A percentile compares a stretch with the other conserved stretches of the same genome.
Conservation (phyloP, 2,888 invertebrate species). For the Scaeva pyrastri region DNA sequence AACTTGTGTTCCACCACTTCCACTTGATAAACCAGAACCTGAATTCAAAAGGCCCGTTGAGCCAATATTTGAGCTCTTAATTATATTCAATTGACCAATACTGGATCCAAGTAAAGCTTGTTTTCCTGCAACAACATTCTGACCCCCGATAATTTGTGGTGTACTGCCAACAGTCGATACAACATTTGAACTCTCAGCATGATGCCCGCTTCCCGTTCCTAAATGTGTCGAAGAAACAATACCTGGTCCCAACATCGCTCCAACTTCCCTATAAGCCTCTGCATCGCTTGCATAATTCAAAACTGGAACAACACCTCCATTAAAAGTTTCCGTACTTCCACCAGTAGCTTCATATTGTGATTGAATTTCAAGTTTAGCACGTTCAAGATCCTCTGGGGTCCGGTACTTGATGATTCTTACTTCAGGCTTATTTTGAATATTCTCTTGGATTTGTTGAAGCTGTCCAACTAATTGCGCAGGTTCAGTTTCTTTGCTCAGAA, state of each 20-base stretch:
- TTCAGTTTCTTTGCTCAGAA: slow-evolving; percentile 80
- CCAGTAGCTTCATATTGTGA: slow-evolving; percentile 80
- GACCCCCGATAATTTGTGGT: neutral
- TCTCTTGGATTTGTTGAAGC: slow-evolving; percentile 78
- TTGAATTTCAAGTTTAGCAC: slow-evolving; percentile 81
- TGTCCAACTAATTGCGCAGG: slow-evolving; percentile 79
- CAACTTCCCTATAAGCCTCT: neutral
- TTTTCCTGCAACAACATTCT: neutral
- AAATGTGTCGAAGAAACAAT: neutral
- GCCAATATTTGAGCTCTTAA: neutral
- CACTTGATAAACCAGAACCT: neutral
- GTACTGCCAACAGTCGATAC: neutral
- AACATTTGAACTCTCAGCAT: slow-evolving; percentile 4
- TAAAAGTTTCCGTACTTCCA: slow-evolving; percentile 77
- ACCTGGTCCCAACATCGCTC: slow-evolving; percentile 11
- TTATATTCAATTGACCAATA: slow-evolving; percentile 3
- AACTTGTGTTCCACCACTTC: neutral
- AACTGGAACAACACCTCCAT: slow-evolving; percentile 81
- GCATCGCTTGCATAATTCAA: slow-evolving; percentile 79
- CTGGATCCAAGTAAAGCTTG: slow-evolving; percentile 4
- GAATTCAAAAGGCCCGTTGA: neutral
- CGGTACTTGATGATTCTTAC: slow-evolving; percentile 82
- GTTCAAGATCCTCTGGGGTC: slow-evolving; percentile 80
- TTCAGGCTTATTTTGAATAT: slow-evolving; percentile 79
- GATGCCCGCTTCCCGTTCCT: neutral